These are phyloP conservation scores for Oryctes rhinoceros DNA, from an alignment of 1,140 invertebrate species.

Conservation along the genomic window DNA sequence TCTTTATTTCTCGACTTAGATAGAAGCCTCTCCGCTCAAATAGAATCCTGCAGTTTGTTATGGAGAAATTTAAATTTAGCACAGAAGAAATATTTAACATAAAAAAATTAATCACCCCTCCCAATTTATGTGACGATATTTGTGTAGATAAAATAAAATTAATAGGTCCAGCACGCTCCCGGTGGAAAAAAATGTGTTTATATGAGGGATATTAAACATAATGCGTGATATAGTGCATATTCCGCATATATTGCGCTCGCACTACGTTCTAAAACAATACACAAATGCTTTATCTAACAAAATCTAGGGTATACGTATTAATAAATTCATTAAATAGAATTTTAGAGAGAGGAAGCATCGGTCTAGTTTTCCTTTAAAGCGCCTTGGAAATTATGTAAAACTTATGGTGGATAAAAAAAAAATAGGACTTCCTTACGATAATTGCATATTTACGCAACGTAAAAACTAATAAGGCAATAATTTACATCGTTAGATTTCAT, in stretches of 20 bases:
- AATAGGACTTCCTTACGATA: conserved; percentile 21
- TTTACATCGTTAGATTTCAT: not conserved
- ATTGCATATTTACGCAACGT: not conserved
- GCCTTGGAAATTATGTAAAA: not conserved
- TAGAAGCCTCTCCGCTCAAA: conserved; percentile 26
- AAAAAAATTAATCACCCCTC: conserved; percentile 30
- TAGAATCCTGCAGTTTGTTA: conserved; percentile 36
- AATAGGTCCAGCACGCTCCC: not conserved
- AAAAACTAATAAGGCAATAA: not conserved
- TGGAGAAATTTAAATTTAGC: conserved; percentile 37
- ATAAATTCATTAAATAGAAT: not conserved
- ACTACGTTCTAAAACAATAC: not conserved
- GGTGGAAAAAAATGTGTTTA: not conserved
- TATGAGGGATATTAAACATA: not conserved
- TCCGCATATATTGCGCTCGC: not conserved
- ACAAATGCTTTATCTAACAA: not conserved
- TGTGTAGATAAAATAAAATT: conserved; percentile 28
- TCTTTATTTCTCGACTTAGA: not conserved
- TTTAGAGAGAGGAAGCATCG: not conserved
- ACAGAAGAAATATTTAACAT: conserved; percentile 32
- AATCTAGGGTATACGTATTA: not conserved
- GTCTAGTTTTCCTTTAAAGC: not conserved
- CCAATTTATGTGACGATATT: conserved; percentile 32
- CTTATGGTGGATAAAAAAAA: conserved; percentile 13
- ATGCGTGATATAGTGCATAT: not conserved